Evolutionary conservation across 2,888 invertebrate species (phyloP).

Genomic region (Apomyelois bistriatella): DNA sequence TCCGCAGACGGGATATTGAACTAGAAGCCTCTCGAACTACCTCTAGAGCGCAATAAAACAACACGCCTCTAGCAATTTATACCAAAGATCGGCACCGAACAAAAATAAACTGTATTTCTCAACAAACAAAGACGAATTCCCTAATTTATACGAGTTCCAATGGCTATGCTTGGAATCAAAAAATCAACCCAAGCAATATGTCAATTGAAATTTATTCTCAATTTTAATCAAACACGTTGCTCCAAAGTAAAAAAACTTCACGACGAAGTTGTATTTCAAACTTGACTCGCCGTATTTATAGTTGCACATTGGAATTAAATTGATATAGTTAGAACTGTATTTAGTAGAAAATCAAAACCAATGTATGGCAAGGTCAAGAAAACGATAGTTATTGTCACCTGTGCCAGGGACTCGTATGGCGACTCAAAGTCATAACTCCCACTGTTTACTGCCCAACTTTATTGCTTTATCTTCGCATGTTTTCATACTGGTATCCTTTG

Average conservation of each 20-base stretch:
- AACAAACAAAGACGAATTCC: constrained; percentile 37
- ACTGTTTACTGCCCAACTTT: constrained; percentile 76
- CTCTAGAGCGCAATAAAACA: constrained; percentile 66
- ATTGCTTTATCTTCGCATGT: constrained; percentile 78
- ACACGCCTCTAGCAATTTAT: constrained; percentile 41
- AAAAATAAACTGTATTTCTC: constrained; percentile 47
- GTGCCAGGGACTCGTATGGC: constrained; percentile 75
- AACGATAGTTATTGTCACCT: constrained; percentile 61
- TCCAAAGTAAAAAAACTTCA: constrained; percentile 57
- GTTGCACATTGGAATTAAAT: constrained; percentile 22
- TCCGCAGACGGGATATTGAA: constrained; percentile 73
- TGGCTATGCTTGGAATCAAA: constrained; percentile 57
- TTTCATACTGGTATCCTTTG: constrained; percentile 65
- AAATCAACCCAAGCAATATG: constrained; percentile 64
- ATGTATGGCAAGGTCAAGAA: constrained; percentile 69
- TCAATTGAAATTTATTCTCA: constrained; percentile 62
- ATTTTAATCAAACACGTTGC: constrained; percentile 58
- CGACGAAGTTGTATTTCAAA: constrained; percentile 65
- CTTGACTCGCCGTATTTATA: constrained; percentile 45
- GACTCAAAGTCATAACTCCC: constrained; percentile 66
- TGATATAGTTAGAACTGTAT: constrained; percentile 19
- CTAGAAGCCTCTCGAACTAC: constrained; percentile 58
- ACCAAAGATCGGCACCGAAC: constrained; percentile 33
- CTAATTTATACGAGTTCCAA: constrained; percentile 45
- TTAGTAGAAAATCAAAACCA: constrained; percentile 47